Evolutionary conservation across 2,797 vertebrate genomes (phyloP).

Genomic region (Microctenopoma steveboyesi): DNA sequence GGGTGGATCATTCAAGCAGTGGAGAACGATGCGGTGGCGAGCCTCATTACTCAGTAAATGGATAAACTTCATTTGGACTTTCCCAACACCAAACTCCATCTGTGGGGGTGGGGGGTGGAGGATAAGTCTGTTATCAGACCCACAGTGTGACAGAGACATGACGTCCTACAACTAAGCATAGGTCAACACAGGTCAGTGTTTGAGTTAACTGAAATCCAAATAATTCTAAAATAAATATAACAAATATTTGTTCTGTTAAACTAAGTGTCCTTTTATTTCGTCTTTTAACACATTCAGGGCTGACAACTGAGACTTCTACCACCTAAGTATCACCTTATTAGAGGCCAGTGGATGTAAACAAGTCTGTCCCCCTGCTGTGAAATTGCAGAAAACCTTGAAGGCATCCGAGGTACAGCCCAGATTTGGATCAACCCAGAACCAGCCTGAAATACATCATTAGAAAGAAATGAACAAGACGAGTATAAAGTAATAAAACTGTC

Average conservation of each 20-base stretch:
- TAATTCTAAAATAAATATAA: too few species aligned
- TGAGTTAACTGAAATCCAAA: too few species aligned
- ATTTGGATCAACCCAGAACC: slow-evolving; percentile 98
- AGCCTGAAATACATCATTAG: slow-evolving; percentile 76
- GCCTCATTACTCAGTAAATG: slow-evolving; percentile 94
- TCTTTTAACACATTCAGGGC: not conserved
- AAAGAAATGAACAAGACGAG: not conserved
- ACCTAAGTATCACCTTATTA: slow-evolving; percentile 85
- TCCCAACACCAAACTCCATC: slow-evolving; percentile 90
- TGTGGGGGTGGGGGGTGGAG: slow-evolving; percentile 54
- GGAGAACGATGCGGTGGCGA: slow-evolving; percentile 89
- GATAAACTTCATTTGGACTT: slow-evolving; percentile 99
- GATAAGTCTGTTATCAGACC: slow-evolving; percentile 14
- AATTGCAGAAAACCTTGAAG: slow-evolving; percentile 97
- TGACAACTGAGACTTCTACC: not conserved
- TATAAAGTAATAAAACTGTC: too few species aligned
- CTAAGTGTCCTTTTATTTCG: too few species aligned
- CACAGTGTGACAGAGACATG: not conserved
- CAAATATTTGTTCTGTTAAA: not conserved
- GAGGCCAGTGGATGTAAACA: slow-evolving; percentile 89
- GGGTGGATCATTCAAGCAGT: slow-evolving; percentile 86
- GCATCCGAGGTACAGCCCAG: slow-evolving; percentile 95
- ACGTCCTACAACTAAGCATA: not conserved
- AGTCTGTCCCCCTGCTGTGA: slow-evolving; percentile 95
- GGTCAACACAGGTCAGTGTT: too few species aligned